These are phyloP conservation scores for Microplitis demolitor DNA, from an alignment of 1,140 invertebrate genomes.

Conservation along the genomic window DNA sequence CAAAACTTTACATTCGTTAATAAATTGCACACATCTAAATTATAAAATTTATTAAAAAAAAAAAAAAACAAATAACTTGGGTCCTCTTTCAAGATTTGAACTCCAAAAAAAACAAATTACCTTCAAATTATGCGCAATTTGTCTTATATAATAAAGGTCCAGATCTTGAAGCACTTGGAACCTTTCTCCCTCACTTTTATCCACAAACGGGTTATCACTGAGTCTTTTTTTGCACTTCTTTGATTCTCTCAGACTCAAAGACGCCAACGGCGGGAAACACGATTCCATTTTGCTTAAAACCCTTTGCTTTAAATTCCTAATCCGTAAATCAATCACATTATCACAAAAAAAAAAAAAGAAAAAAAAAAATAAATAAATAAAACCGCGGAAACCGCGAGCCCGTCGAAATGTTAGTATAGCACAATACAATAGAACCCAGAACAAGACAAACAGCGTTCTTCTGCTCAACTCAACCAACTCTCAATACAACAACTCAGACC, in stretches of 20 bases:
- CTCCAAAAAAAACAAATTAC: conserved; percentile 41
- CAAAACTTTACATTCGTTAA: too few relatives aligned
- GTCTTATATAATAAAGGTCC: conserved; percentile 66
- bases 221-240: conserved; percentile 37
- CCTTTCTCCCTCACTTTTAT: conserved; percentile 43
- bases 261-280: conserved; percentile 60
- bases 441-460: too few relatives aligned
- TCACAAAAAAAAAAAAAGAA: not conserved
- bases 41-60: too few relatives aligned
- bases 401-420: too few relatives aligned
- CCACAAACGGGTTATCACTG: conserved; percentile 40
- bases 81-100: too few relatives aligned
- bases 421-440: too few relatives aligned
- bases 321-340: not conserved
- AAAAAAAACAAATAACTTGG: too few relatives aligned
- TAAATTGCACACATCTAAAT: too few relatives aligned
- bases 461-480: too few relatives aligned
- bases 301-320: not conserved
- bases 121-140: conserved; percentile 66
- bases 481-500: not conserved
- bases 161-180: conserved; percentile 64
- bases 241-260: conserved; percentile 53
- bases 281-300: conserved; percentile 54
- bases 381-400: too few relatives aligned
- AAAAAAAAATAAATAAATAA: too few relatives aligned